Base-by-base conservation (phyloP, 1,140 invertebrate species). In the Drosophila santomea region DNA sequence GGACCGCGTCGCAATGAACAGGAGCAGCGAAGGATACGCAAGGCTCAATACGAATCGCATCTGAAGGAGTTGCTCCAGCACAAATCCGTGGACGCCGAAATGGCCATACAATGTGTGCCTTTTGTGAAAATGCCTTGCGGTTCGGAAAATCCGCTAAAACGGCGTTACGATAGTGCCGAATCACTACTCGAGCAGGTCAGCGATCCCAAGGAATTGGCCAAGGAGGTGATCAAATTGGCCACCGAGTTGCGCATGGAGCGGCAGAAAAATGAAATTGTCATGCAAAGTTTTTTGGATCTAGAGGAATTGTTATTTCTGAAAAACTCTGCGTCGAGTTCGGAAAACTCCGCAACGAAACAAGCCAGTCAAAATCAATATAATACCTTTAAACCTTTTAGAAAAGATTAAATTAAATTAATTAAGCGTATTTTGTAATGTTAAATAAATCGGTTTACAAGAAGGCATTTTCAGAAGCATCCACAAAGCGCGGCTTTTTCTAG, bases 1-100 rank as follows among this genome's bases (percentile, higher is more conserved):
- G 43, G 25, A 0, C 73, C 69, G 0, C 48, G 23, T 11, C 61
- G 78, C 0, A 64, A 68, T n/a, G 76, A 80, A 5, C 15, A 69
- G 4, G 76, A 80, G 17, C 76, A 80, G 17, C 78, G 78, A 0
- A 44, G 45, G 20, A 4, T 47, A 4, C 56, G 77, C 0, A 64
- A 47, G 7, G 11, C 35, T 7, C 38, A 80, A 25, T 74, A 59
- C 12, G 57, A 39, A 6, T 7, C 7, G 2, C 45, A 62, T n/a
- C 25, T 80, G 0, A 44, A 69, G 8, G 15, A 48, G 0, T 12
- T 80, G 2, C 23, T 58, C 1, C 8, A 32, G 0, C 57, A 79
- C 10, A 54, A 12, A 3, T 39, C 15, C 36, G 25, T 14, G 23
- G 23, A 48, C 0, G 45, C 61, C 2, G 64, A 67, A 11, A 2